Base-by-base conservation (phyloP, 2,888 invertebrate species). In the Cosmopolites sordidus region DNA sequence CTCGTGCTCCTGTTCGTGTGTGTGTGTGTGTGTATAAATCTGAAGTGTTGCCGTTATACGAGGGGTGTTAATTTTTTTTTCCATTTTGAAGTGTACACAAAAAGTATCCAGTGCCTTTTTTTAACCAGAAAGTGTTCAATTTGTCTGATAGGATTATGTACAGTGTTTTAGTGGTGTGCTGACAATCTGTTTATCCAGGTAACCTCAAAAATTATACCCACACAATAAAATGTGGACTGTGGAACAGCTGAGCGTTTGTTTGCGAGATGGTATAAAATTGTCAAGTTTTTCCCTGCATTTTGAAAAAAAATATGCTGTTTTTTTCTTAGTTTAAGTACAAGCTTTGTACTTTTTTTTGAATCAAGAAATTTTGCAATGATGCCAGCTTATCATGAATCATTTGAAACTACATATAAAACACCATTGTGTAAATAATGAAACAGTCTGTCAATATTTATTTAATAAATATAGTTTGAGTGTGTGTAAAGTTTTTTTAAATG, bases 151-250 rank as follows among this genome's bases (percentile, higher is more conserved):
- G 33, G 33, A 33, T 33, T 33, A 33, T 33, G 33, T 12, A 12
- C 33, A 2, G 12, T 33, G 33, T 11, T 43, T 40, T 41, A 17
- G 46, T 50, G 39, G 27, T 50, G 42, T 33, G 14, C 42, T 16
- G 30, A 42, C 45, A 39, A 37, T 37, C 43, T 43, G 41, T 48
- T 51, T 51, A 51, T 39, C 43, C 42, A 55, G 55, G 55, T 55
- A 55, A 55, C 50, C 55, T 55, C 47, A 55, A 55, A 48, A 43
- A 27, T 12, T 48, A 11, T 18, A 18, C 9, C 29, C 16, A 30
- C 12, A 48, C 16, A 41, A 48, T 42, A 48, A 27, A 33, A 33
- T 3, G 33, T 33, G 33, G 33, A 11, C 33, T 33, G 33, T 4
- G 11, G 12, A 33, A 33, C 33, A 33, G 33, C 33, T 33, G 33